Base-by-base conservation (phyloP, 2,888 invertebrate genomes). In the Hanleya hanleyi region DNA sequence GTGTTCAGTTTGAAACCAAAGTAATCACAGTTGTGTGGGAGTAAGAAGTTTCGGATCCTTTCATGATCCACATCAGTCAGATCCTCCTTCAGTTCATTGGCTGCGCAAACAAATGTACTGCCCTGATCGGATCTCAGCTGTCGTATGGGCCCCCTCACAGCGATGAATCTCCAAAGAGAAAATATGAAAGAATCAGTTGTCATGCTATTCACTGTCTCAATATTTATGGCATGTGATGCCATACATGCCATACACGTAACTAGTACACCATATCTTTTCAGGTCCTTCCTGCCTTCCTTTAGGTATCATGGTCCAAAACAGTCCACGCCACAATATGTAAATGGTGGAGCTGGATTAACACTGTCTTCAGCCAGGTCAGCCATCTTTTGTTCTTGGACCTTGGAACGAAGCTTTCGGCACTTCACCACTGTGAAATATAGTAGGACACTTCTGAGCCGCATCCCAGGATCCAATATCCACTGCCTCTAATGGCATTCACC, bases 291-390 rank as follows among this genome's bases (percentile, higher is more conserved):
- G n/a, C 83, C 80, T 41, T 77, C 67, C 66, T 82, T 83, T 0
- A 79, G 73, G 2, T 69, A 22, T n/a, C 78, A 84, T 7, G 82
- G 83, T 9, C 83, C 84, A 70, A 85, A 84, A 70, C 77, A 82
- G 62, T 84, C 82, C 41, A 82, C 71, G 12, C 79, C 81, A 68
- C 75, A 72, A 62, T 76, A 77, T 1, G 76, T 77, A 61, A 84
- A 84, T 12, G 82, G 81, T 47, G 81, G 79, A 9, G 69, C 65
- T 12, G 79, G 64, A 33, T 76, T 75, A 6, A 77, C 51, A 0
- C 83, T 38, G n/a, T 82, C 83, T n/a, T 49, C 36, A 4, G 77
- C 80, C 26, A 82, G 64, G 62, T 80, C 74, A 26, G 80, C 80
- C 77, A 82, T 80, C 36, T 72, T 69, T 38, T 79, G 77, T 2